These are phyloP conservation scores for Rutilus rutilus DNA, from an alignment of 2,113 vertebrate species.

Conservation along the genomic window DNA sequence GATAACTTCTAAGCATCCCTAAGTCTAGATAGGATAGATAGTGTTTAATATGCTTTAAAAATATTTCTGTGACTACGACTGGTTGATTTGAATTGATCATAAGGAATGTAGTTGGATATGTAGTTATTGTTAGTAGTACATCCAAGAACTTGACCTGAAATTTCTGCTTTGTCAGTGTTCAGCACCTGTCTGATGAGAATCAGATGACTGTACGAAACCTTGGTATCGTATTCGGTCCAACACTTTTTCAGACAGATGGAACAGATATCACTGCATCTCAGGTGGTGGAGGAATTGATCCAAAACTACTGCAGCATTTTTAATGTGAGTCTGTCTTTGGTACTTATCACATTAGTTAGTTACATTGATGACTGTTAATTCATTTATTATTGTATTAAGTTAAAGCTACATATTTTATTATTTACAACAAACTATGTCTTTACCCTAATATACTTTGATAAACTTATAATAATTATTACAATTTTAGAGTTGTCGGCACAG, in stretches of 20 bases:
- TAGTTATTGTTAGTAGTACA: neutral
- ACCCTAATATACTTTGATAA: neutral
- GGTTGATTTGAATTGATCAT: neutral
- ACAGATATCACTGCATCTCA: neutral
- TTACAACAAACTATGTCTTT: too few species aligned
- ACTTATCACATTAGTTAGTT: too few species aligned
- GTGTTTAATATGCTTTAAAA: neutral
- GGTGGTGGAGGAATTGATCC: conserved; percentile 42
- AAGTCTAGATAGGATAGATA: neutral
- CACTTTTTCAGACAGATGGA: conserved; percentile 34
- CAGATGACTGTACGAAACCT: conserved; percentile 41
- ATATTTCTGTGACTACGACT: neutral
- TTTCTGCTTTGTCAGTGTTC: conserved; percentile 35
- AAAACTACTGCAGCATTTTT: conserved; percentile 45
- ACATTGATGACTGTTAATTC: too few species aligned
- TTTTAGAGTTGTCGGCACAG: neutral
- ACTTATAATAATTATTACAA: neutral
- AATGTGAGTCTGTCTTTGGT: conserved; percentile 8
- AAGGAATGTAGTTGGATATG: neutral
- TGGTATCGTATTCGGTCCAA: conserved; percentile 39
- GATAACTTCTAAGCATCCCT: neutral
- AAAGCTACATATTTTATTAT: too few species aligned
- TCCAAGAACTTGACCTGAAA: neutral
- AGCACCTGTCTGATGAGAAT: conserved; percentile 27
- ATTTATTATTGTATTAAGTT: too few species aligned